A percentile compares a stretch with the other conserved stretches of the same genome.
Evolutionary conservation across 2,888 invertebrate genomes (phyloP).

Genomic region (Standfussiana lucernea): DNA sequence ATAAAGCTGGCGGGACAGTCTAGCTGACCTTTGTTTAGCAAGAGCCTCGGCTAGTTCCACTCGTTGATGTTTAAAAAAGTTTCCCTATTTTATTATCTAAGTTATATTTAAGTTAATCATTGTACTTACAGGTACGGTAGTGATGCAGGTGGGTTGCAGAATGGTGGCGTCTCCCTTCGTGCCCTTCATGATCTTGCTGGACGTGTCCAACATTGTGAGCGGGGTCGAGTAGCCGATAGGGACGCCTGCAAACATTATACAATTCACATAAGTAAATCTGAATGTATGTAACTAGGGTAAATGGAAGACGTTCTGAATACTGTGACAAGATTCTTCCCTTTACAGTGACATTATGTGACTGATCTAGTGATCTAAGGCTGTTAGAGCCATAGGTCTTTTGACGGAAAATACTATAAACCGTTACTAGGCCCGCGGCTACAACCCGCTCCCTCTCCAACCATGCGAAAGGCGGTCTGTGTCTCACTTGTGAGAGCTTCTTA

Average conservation of each 20-base stretch:
- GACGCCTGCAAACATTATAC: slow-evolving; percentile 91
- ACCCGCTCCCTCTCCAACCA: background rate
- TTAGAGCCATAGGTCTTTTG: background rate
- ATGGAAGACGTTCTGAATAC: background rate
- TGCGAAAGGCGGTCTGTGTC: background rate
- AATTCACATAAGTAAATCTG: background rate
- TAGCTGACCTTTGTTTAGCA: background rate
- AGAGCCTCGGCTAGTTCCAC: background rate
- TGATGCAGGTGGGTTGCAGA: slow-evolving; percentile 97
- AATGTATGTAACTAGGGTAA: background rate
- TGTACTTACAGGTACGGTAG: slow-evolving; percentile 96
- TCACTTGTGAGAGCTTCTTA: background rate
- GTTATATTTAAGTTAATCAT: background rate
- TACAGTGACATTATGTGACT: background rate
- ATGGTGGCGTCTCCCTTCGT: slow-evolving; percentile 98
- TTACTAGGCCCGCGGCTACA: background rate
- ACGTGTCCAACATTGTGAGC: slow-evolving; percentile 97
- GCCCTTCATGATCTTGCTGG: slow-evolving; percentile 98
- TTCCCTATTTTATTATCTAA: background rate
- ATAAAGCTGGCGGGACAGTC: background rate
- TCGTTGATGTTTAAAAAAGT: background rate
- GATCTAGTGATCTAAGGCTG: background rate
- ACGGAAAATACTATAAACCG: background rate
- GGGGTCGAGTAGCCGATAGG: slow-evolving; percentile 99
- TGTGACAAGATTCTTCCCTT: background rate